These are phyloP conservation scores for Encarsia formosa DNA, from an alignment of 2,888 invertebrate genomes.

Conservation along the genomic window DNA sequence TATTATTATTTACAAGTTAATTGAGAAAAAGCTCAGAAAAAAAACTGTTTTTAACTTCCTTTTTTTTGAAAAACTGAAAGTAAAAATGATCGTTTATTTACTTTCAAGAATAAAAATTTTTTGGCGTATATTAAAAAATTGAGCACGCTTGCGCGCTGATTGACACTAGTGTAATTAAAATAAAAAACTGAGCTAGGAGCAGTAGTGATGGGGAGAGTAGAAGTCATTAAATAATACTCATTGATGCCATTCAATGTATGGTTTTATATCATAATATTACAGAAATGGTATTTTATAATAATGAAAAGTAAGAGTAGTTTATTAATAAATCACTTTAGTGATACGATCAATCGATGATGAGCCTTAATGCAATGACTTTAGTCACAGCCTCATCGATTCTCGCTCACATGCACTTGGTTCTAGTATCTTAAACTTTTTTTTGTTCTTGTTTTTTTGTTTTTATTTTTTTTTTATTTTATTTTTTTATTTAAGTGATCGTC, in stretches of 20 bases:
- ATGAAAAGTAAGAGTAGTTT: constrained; percentile 61
- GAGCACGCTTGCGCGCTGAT: no score
- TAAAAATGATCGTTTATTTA: no score
- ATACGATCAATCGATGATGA: constrained; percentile 37
- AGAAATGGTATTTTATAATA: constrained; percentile 66
- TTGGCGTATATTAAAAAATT: no score
- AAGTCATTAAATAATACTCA: no score
- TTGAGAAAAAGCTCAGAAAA: no score
- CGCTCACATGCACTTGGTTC: constrained; percentile 35
- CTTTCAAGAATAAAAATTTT: no score
- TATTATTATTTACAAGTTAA: no score
- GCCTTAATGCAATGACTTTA: constrained; percentile 2
- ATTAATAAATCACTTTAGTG: constrained; percentile 52
- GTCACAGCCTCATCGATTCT: constrained; percentile 32
- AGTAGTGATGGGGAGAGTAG: no score
- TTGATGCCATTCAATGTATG: constrained; percentile 49
- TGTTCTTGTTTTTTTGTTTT: constrained; percentile 27
- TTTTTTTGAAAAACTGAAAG: no score
- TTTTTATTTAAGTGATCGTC: constrained; percentile 34
- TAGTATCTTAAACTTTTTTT: constrained; percentile 28
- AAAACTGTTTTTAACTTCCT: no score
- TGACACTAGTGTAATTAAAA: no score
- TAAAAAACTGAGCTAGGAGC: no score
- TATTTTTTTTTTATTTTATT: constrained; percentile 26
- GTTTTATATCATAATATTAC: constrained; percentile 54